Base-by-base conservation (phyloP, 2,888 invertebrate genomes). In the Maniola hyperantus region DNA sequence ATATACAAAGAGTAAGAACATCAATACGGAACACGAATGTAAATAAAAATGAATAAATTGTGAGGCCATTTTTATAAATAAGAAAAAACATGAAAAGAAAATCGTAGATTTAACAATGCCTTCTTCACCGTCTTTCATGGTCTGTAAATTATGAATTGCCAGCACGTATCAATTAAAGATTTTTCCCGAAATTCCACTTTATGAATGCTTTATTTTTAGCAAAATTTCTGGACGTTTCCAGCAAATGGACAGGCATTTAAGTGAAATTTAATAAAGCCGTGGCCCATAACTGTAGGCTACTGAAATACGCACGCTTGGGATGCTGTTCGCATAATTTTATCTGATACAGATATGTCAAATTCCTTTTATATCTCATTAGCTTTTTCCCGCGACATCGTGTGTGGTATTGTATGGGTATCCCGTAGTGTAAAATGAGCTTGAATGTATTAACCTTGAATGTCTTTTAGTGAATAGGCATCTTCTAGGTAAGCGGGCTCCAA, bases 301-400 rank as follows among this genome's bases (percentile, higher is more conserved):
- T 4, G 36, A n/a, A 55, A 36, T 55, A 55, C 15, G 36, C n/a
- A 34, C 34, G 15, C 54, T 15, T 34, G 18, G 54, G 36, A 55
- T 36, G 54, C 36, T 18, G 54, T 55, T 55, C 36, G 54, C 54
- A 55, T 55, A 4, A 26, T 26, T n/a, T n/a, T 26, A 55, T 55
- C 36, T 36, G 18, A 55, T 36, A 55, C 54, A 55, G n/a, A 55
- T 55, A 18, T 36, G 18, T 36, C 36, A 36, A 15, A 34, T 55
- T 55, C 36, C 15, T 54, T 54, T 34, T 54, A 36, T 8, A n/a
- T 26, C n/a, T 7, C 33, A 34, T 15, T n/a, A 15, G 6, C 6
- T 46, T 26, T 26, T 26, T 1, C 26, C 26, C 26, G 4, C 26
- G 26, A 26, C 33, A 7, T 33, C 33, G 15, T 15, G 26, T 4